Evolutionary conservation across 2,113 vertebrate species (phyloP).

Genomic region (Sylvietta virens): DNA sequence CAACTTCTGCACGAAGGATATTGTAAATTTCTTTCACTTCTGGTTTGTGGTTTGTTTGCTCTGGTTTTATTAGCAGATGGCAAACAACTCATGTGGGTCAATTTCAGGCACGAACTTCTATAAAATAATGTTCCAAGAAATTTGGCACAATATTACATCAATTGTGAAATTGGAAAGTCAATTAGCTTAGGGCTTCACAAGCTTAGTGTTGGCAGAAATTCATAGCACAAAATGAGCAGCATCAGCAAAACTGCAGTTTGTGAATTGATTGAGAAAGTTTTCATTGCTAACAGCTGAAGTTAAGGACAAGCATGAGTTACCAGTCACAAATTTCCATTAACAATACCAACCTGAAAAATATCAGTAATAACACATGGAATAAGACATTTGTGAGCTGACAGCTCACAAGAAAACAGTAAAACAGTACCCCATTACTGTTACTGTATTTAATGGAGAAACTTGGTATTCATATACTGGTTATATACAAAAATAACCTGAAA

Average conservation of each 20-base stretch:
- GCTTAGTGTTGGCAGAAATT: background rate
- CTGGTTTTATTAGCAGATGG: background rate
- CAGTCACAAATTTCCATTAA: background rate
- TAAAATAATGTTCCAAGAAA: constrained; percentile 5
- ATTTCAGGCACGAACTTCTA: background rate
- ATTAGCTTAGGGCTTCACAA: constrained; percentile 21
- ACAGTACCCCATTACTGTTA: background rate
- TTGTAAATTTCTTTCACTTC: background rate
- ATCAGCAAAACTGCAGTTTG: background rate
- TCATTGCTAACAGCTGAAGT: constrained; percentile 3
- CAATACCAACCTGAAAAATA: background rate
- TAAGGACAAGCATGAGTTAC: background rate
- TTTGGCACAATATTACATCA: constrained; percentile 3
- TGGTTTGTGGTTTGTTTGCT: background rate
- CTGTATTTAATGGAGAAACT: background rate
- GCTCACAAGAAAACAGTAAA: background rate
- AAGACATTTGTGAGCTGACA: background rate
- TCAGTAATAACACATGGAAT: background rate
- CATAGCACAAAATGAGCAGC: background rate
- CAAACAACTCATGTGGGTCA: background rate
- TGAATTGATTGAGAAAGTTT: constrained; percentile 35
- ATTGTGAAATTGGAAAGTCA: constrained; percentile 19
- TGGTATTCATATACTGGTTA: background rate
- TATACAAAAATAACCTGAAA: background rate
- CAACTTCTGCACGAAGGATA: background rate